These are phyloP conservation scores for Hemitrygon akajei DNA, from an alignment of 2,797 vertebrate species.

Conservation along the genomic window DNA sequence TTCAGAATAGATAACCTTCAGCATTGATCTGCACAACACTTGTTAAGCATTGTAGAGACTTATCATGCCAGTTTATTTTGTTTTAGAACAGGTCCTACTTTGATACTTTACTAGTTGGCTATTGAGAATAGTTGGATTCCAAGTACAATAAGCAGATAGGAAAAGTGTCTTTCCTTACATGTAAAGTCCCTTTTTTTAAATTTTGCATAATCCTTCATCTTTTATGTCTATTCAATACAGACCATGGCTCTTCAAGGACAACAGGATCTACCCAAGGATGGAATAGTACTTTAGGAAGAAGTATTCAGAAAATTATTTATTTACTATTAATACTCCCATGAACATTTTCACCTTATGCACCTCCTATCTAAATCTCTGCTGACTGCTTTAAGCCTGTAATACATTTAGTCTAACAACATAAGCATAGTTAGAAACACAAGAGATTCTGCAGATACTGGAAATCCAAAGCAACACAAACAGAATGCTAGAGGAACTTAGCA, in stretches of 20 bases:
- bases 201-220: too few relatives aligned
- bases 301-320: neutral
- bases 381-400: neutral
- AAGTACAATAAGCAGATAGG: neutral
- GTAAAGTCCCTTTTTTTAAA: neutral
- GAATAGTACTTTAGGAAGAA: neutral
- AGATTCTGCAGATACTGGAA: too few relatives aligned
- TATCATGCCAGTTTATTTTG: neutral
- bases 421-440: neutral
- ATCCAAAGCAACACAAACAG: too few relatives aligned
- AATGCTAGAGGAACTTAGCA: too few relatives aligned
- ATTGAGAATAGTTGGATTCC: neutral
- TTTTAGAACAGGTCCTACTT: neutral
- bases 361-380: neutral
- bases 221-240: neutral
- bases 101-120: neutral
- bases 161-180: neutral
- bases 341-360: neutral
- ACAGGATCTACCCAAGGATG: neutral
- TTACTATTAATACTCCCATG: neutral
- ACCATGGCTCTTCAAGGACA: neutral
- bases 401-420: neutral
- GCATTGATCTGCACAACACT: neutral
- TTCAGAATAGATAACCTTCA: neutral
- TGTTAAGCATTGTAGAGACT: neutral